Evolutionary conservation across 2,113 vertebrate species (phyloP).

Genomic region (Lipophrys pholis): DNA sequence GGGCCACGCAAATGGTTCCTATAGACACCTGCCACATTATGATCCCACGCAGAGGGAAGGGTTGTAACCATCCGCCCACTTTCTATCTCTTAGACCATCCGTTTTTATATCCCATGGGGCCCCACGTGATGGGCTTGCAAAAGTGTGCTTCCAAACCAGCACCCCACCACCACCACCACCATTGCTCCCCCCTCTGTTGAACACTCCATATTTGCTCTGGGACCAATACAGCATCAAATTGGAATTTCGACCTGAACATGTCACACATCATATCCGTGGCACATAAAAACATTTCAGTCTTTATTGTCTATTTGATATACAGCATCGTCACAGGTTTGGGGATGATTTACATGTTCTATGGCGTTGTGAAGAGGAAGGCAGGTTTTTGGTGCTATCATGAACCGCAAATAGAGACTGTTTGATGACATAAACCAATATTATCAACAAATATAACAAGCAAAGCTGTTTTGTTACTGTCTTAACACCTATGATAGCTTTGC

Average conservation of each 20-base stretch:
- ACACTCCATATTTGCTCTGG: constrained; percentile 31
- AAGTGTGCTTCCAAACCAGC: constrained; percentile 67
- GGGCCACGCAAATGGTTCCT: constrained; percentile 44
- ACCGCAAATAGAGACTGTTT: too few relatives aligned
- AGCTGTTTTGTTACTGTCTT: too few relatives aligned
- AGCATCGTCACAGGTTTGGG: constrained; percentile 4
- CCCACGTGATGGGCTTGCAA: constrained; percentile 38
- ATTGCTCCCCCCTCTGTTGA: not conserved
- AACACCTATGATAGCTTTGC: not conserved
- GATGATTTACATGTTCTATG: not conserved
- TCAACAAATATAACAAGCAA: not conserved
- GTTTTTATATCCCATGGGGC: constrained; percentile 57
- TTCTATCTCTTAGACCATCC: constrained; percentile 42
- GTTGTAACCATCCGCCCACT: constrained; percentile 46
- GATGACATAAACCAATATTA: not conserved
- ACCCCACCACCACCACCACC: constrained; percentile 28
- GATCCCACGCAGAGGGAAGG: constrained; percentile 48
- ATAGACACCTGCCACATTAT: constrained; percentile 61
- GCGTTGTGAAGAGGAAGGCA: not conserved
- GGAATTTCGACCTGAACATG: constrained; percentile 17
- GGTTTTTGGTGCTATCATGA: too few relatives aligned
- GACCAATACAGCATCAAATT: constrained; percentile 38
- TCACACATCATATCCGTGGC: constrained; percentile 19
- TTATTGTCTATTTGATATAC: not conserved
- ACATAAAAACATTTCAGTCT: constrained; percentile 17